Conservation (phyloP, 1,140 invertebrate species). For the Drosophila prosaltans region DNA sequence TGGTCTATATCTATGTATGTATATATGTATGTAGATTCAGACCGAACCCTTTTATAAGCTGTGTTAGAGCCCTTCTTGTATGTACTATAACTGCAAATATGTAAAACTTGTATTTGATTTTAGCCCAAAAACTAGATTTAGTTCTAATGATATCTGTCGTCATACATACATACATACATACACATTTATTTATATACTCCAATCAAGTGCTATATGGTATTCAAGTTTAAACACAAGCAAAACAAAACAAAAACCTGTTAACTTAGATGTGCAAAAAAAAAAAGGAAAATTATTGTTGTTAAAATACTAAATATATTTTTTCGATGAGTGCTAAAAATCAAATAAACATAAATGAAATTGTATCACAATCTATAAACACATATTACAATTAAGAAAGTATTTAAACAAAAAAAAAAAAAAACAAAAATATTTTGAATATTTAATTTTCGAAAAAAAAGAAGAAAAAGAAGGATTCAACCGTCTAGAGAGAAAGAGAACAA, state of each 20-base stretch:
- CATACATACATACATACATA: slow-evolving; percentile 20
- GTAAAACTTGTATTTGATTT: slow-evolving; percentile 17
- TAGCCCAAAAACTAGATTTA: slow-evolving; percentile 9
- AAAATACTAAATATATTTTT: slow-evolving; percentile 41
- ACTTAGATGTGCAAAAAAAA: slow-evolving; percentile 32
- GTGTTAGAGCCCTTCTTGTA: neutral
- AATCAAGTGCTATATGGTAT: slow-evolving; percentile 62
- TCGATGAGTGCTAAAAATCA: slow-evolving; percentile 28
- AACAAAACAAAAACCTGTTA: slow-evolving; percentile 38
- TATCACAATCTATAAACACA: neutral
- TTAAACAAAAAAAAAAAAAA: neutral
- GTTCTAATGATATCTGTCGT: neutral
- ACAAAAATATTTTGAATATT: slow-evolving; percentile 9
- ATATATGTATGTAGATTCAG: neutral
- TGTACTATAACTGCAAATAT: neutral
- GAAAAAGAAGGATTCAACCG: neutral
- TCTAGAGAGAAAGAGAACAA: slow-evolving; percentile 10
- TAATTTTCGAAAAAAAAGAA: slow-evolving; percentile 25
- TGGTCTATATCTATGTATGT: neutral
- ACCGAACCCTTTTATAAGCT: neutral
- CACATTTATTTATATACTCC: slow-evolving; percentile 49
- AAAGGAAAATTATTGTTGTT: slow-evolving; percentile 20
- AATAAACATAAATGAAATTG: neutral
- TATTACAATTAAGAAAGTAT: neutral
- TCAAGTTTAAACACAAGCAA: slow-evolving; percentile 39